Percentiles rank a stretch among this genome's conserved stretches.
phyloP scores from a whole-genome alignment of 2,113 vertebrate genomes.

The Sylvietta virens region DNA sequence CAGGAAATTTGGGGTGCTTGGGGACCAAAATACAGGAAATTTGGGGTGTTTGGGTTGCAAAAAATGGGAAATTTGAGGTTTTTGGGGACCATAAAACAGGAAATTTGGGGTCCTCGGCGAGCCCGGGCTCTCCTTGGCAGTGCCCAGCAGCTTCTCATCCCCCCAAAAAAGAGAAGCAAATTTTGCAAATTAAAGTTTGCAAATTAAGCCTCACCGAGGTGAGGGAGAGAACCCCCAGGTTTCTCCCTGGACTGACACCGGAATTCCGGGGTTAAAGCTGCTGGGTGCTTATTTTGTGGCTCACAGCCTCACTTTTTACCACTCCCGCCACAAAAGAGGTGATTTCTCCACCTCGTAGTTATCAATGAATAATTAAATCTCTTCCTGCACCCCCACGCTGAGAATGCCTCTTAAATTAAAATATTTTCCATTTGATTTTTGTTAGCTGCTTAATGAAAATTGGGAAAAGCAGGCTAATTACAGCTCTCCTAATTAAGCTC shows the following conservation, averaged over 20 bases:
- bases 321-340: not conserved
- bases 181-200: not conserved
- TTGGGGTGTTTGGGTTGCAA: no score
- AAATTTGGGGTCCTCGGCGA: not conserved
- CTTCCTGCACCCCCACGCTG: not conserved
- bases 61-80: not conserved
- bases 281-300: not conserved
- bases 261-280: not conserved
- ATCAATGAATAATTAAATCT: constrained; percentile 41
- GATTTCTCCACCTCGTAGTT: not conserved
- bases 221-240: not conserved
- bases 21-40: no score
- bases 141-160: not conserved
- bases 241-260: not conserved
- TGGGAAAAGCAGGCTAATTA: constrained; percentile 50
- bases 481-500: constrained; percentile 60
- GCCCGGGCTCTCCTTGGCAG: not conserved
- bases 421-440: constrained; percentile 52
- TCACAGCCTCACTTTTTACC: not conserved
- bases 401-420: constrained; percentile 12
- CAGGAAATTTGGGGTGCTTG: no score
- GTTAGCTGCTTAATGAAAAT: constrained; percentile 29
- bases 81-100: not conserved
- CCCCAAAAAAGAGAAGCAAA: not conserved
- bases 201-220: not conserved